These are phyloP conservation scores for Aegithalos caudatus DNA, from an alignment of 2,113 vertebrate species.

Conservation along the genomic window DNA sequence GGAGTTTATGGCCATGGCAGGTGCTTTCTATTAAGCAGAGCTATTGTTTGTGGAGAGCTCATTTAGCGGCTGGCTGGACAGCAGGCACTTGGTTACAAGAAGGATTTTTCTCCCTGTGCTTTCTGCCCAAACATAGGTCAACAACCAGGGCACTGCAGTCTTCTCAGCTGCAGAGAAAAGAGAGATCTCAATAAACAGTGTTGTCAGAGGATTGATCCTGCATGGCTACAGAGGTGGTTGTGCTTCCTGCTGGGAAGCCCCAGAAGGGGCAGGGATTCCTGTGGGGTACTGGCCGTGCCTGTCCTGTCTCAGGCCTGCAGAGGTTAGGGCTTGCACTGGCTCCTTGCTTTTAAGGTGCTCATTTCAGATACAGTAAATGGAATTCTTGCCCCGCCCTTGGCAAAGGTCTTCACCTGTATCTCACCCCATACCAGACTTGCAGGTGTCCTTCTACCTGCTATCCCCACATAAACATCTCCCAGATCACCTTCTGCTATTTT, in stretches of 20 bases:
- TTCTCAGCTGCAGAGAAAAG: not conserved
- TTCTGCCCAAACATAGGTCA: conserved; percentile 8
- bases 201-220: not conserved
- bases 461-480: not conserved
- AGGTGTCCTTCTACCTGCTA: not conserved
- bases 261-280: not conserved
- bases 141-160: not conserved
- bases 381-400: not conserved
- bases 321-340: not conserved
- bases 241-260: not conserved
- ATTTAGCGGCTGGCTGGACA: conserved; percentile 57
- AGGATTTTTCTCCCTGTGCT: conserved; percentile 18
- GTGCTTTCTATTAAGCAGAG: conserved; percentile 41
- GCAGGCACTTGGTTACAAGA: conserved; percentile 33
- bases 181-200: not conserved
- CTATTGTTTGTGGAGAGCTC: conserved; percentile 57
- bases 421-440: not conserved
- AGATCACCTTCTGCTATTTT: not conserved
- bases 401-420: not conserved
- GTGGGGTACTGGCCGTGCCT: not conserved
- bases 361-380: not conserved
- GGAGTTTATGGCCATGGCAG: conserved; percentile 35
- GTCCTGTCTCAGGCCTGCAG: not conserved
- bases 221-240: not conserved
- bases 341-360: not conserved